A percentile compares a stretch with the other conserved stretches of the same genome.
Conservation (phyloP, 2,797 vertebrate species). For the Darevskia mixta region DNA sequence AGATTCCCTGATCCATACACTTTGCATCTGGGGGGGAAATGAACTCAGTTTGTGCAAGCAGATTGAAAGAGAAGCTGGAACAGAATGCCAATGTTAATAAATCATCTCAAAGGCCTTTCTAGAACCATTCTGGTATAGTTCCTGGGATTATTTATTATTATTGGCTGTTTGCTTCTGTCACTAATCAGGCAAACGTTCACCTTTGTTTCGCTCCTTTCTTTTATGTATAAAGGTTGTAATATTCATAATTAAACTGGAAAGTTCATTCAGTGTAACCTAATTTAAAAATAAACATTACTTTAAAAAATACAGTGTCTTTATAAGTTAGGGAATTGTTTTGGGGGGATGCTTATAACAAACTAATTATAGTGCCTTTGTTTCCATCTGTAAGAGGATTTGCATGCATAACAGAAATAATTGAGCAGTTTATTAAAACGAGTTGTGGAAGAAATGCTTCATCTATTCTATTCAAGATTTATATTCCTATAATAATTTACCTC, state of each 20-base stretch:
- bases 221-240: not conserved
- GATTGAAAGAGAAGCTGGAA: not conserved
- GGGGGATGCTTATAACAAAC: not conserved
- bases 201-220: not conserved
- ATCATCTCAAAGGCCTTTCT: not conserved
- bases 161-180: not conserved
- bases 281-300: not conserved
- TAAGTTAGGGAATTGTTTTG: not conserved
- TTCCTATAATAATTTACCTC: not conserved
- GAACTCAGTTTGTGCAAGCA: not conserved
- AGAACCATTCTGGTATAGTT: not conserved
- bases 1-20: not conserved
- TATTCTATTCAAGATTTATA: not conserved
- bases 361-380: not conserved
- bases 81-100: not conserved
- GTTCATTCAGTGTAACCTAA: not conserved
- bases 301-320: not conserved
- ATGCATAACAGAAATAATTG: constrained; percentile 20
- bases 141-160: not conserved
- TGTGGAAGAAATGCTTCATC: not conserved
- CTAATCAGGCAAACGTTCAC: not conserved
- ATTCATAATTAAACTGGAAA: constrained; percentile 1
- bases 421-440: constrained; percentile 5
- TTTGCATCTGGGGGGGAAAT: not conserved
- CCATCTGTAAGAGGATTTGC: not conserved